Percentiles rank a stretch among this genome's conserved stretches.
phyloP scores from a whole-genome alignment of 2,797 vertebrate genomes.

The Luscinia megarhynchos region DNA sequence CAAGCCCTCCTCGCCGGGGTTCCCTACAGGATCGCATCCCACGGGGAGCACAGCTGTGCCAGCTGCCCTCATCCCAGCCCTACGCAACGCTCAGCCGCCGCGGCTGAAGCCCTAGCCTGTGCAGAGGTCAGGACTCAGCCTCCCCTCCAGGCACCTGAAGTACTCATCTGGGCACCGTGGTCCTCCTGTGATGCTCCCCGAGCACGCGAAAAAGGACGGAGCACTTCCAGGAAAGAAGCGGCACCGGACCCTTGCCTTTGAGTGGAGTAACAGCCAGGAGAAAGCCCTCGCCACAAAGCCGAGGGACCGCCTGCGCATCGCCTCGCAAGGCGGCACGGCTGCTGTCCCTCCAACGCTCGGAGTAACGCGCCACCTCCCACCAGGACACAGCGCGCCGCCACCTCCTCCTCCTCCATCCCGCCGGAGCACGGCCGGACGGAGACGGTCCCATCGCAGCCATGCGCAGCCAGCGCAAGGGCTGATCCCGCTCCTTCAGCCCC shows the following conservation, averaged over 20 bases:
- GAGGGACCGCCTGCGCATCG: background rate
- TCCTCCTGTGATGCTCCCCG: background rate
- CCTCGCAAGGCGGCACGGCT: background rate
- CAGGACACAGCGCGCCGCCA: background rate
- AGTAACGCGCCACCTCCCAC: background rate
- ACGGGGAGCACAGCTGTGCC: accelerated
- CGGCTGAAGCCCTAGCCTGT: background rate
- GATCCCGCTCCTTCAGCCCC: background rate
- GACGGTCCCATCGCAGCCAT: background rate
- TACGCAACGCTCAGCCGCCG: accelerated
- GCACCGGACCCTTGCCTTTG: background rate
- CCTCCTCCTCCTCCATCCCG: background rate
- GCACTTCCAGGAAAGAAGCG: background rate
- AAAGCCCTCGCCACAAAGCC: background rate
- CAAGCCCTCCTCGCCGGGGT: background rate
- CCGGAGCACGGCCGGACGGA: background rate
- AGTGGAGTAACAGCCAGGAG: background rate
- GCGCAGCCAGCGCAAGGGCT: background rate
- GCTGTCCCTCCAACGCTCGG: background rate
- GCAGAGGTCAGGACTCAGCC: background rate
- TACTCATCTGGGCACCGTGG: accelerated
- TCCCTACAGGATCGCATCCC: background rate
- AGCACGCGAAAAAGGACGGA: background rate
- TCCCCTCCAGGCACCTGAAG: background rate
- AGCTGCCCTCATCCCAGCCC: background rate